phyloP scores from a whole-genome alignment of 2,113 vertebrate genomes.

The Pungitius pungitius region DNA sequence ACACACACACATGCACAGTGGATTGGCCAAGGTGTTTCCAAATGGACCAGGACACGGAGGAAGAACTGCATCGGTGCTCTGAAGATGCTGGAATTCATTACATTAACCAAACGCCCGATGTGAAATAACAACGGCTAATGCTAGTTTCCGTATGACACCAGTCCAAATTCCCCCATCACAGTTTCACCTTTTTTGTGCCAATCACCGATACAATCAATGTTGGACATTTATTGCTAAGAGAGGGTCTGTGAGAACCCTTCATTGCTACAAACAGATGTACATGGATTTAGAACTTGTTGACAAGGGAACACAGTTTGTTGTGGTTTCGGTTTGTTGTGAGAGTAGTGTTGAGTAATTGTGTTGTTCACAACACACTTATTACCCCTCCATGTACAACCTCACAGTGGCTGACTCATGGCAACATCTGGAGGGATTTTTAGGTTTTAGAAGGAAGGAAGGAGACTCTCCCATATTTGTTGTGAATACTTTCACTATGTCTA shows the following conservation, averaged over 20 bases:
- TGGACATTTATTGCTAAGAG: slow-evolving; percentile 14
- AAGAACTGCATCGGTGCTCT: slow-evolving; percentile 14
- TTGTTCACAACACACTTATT: too few relatives aligned
- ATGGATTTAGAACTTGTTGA: background rate
- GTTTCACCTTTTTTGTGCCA: slow-evolving; percentile 12
- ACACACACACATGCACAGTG: background rate
- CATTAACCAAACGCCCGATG: slow-evolving; percentile 35
- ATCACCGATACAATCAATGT: slow-evolving; percentile 20
- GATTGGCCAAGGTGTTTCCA: slow-evolving; percentile 52
- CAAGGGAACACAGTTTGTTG: background rate
- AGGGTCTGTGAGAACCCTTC: background rate
- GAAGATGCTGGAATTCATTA: slow-evolving; percentile 56
- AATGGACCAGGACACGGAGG: slow-evolving; percentile 33
- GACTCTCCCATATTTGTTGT: background rate
- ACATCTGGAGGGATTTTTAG: background rate
- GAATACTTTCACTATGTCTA: background rate
- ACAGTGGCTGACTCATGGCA: too few relatives aligned
- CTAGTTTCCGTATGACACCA: slow-evolving; percentile 47
- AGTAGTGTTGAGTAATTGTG: background rate
- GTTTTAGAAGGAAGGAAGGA: background rate
- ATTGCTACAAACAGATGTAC: background rate
- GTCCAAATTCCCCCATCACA: slow-evolving; percentile 51
- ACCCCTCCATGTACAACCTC: too few relatives aligned
- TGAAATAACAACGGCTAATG: slow-evolving; percentile 47
- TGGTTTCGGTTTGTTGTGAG: background rate